Percentiles rank a stretch among this genome's conserved stretches.
Conservation (phyloP, 2,113 vertebrate species). For the Crotophaga sulcirostris region DNA sequence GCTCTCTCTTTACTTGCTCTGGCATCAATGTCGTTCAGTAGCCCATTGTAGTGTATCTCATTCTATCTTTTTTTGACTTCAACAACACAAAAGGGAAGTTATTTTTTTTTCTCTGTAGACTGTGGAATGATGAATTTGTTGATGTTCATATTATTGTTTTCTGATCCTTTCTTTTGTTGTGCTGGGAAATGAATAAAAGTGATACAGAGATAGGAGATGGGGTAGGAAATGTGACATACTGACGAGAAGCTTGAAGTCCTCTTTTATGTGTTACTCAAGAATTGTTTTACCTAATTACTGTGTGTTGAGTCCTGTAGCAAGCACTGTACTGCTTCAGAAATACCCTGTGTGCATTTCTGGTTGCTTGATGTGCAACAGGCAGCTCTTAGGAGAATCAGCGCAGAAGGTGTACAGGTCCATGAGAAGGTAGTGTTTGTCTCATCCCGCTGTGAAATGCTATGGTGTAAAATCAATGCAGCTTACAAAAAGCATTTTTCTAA, state of each 20-base stretch:
- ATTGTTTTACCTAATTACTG: neutral
- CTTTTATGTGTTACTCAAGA: neutral
- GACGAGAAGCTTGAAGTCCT: neutral
- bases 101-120: neutral
- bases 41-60: neutral
- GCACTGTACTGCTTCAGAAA: neutral
- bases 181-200: neutral
- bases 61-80: neutral
- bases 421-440: neutral
- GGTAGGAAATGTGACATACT: neutral
- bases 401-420: neutral
- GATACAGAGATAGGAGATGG: neutral
- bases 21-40: neutral
- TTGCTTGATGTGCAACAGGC: neutral
- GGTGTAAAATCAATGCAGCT: slow-evolving; percentile 5
- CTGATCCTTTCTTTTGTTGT: neutral
- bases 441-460: neutral
- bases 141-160: neutral
- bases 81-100: neutral
- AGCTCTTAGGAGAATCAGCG: neutral
- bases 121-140: neutral
- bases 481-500: neutral
- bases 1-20: neutral
- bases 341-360: neutral
- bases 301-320: neutral